Evolutionary conservation across 1,140 invertebrate species (phyloP).

Genomic region (Saccostrea echinata): DNA sequence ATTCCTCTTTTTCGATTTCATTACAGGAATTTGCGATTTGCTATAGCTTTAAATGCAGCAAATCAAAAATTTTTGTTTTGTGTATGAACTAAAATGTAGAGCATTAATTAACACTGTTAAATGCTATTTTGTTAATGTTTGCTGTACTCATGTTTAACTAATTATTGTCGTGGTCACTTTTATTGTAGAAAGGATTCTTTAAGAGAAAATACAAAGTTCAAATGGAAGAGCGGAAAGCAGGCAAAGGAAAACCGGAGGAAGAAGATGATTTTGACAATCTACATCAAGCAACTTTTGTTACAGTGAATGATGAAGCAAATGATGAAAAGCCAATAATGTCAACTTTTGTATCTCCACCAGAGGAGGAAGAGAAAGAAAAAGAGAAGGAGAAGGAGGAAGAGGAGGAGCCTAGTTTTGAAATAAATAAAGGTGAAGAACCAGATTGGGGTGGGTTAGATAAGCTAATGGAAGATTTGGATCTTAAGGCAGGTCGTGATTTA

Average conservation of each 20-base stretch:
- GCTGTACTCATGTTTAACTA: not conserved
- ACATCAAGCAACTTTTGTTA: not conserved
- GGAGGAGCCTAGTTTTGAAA: not conserved
- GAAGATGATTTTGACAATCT: not conserved
- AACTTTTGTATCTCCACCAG: not conserved
- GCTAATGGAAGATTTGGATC: constrained; percentile 1
- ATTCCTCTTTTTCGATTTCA: too few relatives aligned
- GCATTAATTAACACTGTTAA: too few relatives aligned
- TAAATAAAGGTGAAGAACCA: not conserved
- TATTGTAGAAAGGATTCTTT: constrained; percentile 15
- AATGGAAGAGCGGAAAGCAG: not conserved
- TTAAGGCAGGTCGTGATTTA: constrained; percentile 20
- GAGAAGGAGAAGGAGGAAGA: not conserved
- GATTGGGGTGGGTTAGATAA: constrained; percentile 35
- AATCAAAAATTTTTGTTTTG: too few relatives aligned
- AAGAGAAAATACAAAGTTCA: constrained; percentile 18
- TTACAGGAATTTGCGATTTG: too few relatives aligned
- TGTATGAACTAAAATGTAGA: too few relatives aligned
- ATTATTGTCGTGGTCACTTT: not conserved
- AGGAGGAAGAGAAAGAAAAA: not conserved
- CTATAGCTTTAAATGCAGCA: too few relatives aligned
- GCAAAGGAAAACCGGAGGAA: not conserved
- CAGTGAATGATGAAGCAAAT: not conserved
- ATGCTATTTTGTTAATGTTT: not conserved
- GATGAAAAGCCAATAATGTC: not conserved